phyloP scores from a whole-genome alignment of 2,797 vertebrate species.

The Hypotaenidia philippensis region DNA sequence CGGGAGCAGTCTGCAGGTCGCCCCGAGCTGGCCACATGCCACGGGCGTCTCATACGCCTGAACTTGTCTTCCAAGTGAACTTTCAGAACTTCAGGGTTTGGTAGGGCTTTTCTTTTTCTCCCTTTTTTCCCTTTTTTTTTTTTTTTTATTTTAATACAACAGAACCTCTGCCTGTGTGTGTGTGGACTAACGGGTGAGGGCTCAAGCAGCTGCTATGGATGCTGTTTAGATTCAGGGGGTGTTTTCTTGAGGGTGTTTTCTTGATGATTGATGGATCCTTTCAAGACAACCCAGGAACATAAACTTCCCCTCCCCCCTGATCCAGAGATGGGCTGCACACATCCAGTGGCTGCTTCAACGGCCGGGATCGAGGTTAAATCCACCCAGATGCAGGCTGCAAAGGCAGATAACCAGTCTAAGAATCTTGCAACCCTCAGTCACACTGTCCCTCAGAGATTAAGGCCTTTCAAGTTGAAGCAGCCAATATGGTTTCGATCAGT shows the following conservation, averaged over 20 bases:
- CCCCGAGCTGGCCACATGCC: not conserved
- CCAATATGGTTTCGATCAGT: slow-evolving; percentile 45
- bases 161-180: not conserved
- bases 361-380: not conserved
- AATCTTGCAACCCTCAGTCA: not conserved
- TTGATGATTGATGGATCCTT: slow-evolving; percentile 33
- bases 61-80: not conserved
- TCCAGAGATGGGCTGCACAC: not conserved
- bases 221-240: not conserved
- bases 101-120: not conserved
- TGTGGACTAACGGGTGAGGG: not conserved
- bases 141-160: not conserved
- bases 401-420: not conserved
- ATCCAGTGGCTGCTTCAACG: not conserved
- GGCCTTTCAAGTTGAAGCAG: slow-evolving; percentile 14
- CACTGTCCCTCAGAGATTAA: not conserved
- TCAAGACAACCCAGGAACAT: not conserved
- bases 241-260: not conserved
- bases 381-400: not conserved
- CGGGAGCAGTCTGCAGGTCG: not conserved
- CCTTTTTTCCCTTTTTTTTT: not conserved
- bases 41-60: not conserved
- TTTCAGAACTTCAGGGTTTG: not conserved
- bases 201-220: not conserved
- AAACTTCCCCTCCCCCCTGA: not conserved